Conservation (phyloP, 2,113 vertebrate species). For the Coracopsis vasa region DNA sequence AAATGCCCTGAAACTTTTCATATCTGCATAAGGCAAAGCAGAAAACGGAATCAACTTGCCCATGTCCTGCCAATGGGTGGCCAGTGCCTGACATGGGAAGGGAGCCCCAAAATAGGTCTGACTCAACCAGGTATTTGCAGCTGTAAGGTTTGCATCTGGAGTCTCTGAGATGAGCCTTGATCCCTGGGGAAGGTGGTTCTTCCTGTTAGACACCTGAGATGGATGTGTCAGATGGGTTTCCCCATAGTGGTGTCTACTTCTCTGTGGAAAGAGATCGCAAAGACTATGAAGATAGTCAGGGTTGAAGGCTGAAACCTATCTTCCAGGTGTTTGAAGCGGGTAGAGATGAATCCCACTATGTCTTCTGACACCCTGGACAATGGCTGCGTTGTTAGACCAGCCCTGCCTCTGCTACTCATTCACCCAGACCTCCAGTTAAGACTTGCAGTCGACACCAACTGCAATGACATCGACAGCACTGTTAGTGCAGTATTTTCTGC, state of each 20-base stretch:
- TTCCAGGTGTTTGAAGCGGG: background rate
- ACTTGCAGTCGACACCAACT: background rate
- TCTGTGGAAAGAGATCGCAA: background rate
- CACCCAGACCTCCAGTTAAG: background rate
- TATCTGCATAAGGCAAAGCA: background rate
- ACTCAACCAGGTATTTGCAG: background rate
- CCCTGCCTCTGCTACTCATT: background rate
- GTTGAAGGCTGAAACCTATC: background rate
- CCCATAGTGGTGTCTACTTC: background rate
- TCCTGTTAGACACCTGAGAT: background rate
- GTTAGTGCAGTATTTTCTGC: background rate
- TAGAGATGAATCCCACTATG: background rate
- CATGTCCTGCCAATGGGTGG: background rate
- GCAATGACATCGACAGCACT: background rate
- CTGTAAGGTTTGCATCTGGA: background rate
- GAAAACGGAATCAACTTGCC: background rate
- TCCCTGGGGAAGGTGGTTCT: background rate
- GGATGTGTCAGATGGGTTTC: background rate
- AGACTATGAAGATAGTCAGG: background rate
- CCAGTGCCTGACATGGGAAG: background rate
- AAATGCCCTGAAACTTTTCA: background rate
- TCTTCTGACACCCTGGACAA: background rate
- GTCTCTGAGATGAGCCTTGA: background rate
- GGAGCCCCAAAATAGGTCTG: background rate
- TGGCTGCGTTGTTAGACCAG: accelerated